Evolutionary conservation across 2,797 vertebrate species (phyloP).

Genomic region (Coregonus suidteri): DNA sequence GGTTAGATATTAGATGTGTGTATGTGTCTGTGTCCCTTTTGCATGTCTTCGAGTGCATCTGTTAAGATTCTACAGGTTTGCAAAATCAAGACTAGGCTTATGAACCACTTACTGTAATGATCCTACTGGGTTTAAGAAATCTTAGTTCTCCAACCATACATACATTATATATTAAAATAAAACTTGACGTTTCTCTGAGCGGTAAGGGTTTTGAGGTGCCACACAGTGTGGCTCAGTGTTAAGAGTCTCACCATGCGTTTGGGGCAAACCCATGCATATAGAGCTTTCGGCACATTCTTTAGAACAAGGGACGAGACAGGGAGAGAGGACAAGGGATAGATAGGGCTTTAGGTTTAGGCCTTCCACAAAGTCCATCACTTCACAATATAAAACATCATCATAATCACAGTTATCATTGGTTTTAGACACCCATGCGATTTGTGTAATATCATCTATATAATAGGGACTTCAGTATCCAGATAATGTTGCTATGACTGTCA

Average conservation of each 20-base stretch:
- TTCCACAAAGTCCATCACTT: constrained; percentile 53
- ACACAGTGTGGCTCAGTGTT: constrained; percentile 5
- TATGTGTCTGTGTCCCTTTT: constrained; percentile 39
- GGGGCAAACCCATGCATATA: constrained; percentile 4
- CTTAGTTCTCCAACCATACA: constrained; percentile 31
- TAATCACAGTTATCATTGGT: constrained; percentile 38
- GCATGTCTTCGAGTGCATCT: constrained; percentile 29
- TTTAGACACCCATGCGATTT: constrained; percentile 44
- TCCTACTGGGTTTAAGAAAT: constrained; percentile 33
- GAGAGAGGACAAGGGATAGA: constrained; percentile 9
- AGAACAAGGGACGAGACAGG: neutral
- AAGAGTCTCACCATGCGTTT: neutral
- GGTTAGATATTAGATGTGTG: neutral
- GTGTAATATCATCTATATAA: constrained; percentile 51
- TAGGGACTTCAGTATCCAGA: constrained; percentile 30
- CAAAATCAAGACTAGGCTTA: constrained; percentile 26
- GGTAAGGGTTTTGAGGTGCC: constrained; percentile 14
- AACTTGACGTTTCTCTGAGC: constrained; percentile 47
- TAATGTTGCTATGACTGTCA: constrained; percentile 31
- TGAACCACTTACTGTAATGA: constrained; percentile 31
- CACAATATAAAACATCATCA: constrained; percentile 61
- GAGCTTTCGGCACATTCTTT: constrained; percentile 16
- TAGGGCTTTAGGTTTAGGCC: constrained; percentile 24
- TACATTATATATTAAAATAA: constrained; percentile 62
- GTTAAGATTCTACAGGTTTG: constrained; percentile 17